phyloP scores from a whole-genome alignment of 2,113 vertebrate genomes.

The Spheniscus mendiculus region DNA sequence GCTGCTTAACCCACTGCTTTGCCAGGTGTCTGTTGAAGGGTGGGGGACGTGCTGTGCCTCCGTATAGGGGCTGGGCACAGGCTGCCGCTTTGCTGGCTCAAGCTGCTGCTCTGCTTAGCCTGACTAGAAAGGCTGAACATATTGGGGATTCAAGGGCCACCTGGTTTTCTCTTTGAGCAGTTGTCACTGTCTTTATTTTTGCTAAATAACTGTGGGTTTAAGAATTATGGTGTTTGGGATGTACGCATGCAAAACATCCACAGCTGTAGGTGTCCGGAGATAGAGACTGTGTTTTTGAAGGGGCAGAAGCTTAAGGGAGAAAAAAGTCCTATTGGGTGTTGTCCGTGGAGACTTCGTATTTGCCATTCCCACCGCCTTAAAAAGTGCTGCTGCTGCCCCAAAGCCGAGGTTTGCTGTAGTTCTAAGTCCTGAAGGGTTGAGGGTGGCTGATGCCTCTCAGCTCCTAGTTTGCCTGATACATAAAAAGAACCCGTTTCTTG shows the following conservation, averaged over 20 bases:
- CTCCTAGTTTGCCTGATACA: not conserved
- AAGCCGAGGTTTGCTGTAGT: not conserved
- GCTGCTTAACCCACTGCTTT: not conserved
- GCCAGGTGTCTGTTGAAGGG: not conserved
- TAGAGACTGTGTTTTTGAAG: not conserved
- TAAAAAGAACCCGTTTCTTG: not conserved
- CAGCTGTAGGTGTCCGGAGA: not conserved
- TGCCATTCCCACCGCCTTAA: not conserved
- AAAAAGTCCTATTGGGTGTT: not conserved
- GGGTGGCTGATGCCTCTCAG: not conserved
- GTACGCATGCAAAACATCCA: accelerated
- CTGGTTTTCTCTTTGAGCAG: not conserved
- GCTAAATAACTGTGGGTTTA: not conserved
- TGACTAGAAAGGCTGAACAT: not conserved
- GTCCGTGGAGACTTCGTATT: accelerated
- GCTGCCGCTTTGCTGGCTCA: not conserved
- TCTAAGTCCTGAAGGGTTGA: not conserved
- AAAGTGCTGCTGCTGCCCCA: accelerated
- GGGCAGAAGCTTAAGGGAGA: not conserved
- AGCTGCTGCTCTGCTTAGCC: not conserved
- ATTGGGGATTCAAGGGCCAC: not conserved
- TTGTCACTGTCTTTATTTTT: not conserved
- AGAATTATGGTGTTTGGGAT: not conserved
- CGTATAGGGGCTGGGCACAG: not conserved
- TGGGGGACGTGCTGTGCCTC: not conserved